phyloP scores from a whole-genome alignment of 2,797 vertebrate species.

The Vireo griseus region DNA sequence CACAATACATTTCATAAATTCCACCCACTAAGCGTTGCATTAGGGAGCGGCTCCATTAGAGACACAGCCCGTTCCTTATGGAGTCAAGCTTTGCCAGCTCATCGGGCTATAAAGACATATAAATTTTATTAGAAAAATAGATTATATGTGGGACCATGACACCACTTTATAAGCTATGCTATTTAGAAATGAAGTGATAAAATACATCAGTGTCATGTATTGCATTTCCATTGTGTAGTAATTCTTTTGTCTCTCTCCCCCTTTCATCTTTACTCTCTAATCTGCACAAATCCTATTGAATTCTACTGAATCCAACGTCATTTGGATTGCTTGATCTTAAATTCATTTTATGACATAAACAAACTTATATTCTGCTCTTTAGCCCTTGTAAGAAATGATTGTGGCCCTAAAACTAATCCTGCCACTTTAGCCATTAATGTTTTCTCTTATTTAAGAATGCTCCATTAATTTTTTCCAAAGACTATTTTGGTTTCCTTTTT shows the following conservation, averaged over 20 bases:
- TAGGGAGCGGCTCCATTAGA: neutral
- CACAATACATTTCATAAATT: neutral
- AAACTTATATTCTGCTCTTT: conserved; percentile 2
- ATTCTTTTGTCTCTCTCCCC: neutral
- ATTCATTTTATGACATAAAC: neutral
- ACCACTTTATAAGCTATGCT: neutral
- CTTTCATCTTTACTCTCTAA: neutral
- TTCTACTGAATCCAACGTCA: neutral
- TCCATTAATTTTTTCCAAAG: neutral
- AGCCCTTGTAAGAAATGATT: neutral
- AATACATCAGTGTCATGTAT: neutral
- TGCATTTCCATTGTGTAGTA: neutral
- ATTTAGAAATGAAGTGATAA: conserved; percentile 10
- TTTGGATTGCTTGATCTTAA: conserved; percentile 24
- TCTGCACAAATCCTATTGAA: conserved; percentile 22
- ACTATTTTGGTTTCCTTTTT: neutral
- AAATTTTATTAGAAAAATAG: neutral
- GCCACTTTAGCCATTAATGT: neutral
- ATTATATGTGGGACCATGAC: neutral
- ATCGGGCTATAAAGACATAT: neutral
- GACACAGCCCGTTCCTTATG: neutral
- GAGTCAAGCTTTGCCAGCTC: neutral
- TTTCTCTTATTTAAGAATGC: neutral
- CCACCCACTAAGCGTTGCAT: neutral
- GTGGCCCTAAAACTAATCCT: neutral